These are phyloP conservation scores for Pyrochroa serraticornis DNA, from an alignment of 2,888 invertebrate genomes.

Conservation along the genomic window DNA sequence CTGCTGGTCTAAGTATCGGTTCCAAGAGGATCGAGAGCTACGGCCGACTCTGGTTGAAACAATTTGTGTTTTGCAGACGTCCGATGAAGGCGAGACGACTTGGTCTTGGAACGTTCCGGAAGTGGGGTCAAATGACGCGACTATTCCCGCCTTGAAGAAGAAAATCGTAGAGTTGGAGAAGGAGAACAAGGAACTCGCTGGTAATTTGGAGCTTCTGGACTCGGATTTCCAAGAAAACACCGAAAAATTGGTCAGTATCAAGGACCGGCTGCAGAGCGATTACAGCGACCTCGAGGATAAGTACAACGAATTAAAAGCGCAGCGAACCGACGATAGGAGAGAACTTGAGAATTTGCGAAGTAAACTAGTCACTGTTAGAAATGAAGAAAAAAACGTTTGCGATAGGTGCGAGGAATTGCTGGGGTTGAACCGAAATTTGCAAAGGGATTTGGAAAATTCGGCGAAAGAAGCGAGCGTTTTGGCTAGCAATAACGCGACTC, in stretches of 20 bases:
- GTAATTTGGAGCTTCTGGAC: constrained; percentile 53
- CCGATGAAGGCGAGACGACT: not conserved
- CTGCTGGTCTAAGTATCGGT: too few species aligned
- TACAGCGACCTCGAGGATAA: constrained; percentile 57
- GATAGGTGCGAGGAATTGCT: constrained; percentile 29
- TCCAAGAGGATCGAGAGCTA: too few species aligned
- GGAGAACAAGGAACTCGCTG: constrained; percentile 49
- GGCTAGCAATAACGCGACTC: constrained; percentile 36
- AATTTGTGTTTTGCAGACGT: too few species aligned
- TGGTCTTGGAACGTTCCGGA: constrained; percentile 64
- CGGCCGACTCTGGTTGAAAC: too few species aligned
- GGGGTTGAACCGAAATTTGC: constrained; percentile 36
- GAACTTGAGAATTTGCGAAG: constrained; percentile 43
- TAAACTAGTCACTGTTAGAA: constrained; percentile 51
- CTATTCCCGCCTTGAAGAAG: constrained; percentile 46
- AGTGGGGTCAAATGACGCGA: constrained; percentile 18
- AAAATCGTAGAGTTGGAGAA: constrained; percentile 46
- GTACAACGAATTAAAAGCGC: constrained; percentile 57
- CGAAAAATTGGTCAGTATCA: constrained; percentile 50
- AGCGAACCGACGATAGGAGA: too few species aligned
- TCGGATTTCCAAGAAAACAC: constrained; percentile 54
- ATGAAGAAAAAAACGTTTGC: constrained; percentile 44
- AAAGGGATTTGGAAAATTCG: constrained; percentile 43
- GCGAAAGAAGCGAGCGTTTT: constrained; percentile 45
- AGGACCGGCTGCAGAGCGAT: constrained; percentile 51